Base-by-base conservation (phyloP, 2,113 vertebrate species). In the Verasper variegatus region DNA sequence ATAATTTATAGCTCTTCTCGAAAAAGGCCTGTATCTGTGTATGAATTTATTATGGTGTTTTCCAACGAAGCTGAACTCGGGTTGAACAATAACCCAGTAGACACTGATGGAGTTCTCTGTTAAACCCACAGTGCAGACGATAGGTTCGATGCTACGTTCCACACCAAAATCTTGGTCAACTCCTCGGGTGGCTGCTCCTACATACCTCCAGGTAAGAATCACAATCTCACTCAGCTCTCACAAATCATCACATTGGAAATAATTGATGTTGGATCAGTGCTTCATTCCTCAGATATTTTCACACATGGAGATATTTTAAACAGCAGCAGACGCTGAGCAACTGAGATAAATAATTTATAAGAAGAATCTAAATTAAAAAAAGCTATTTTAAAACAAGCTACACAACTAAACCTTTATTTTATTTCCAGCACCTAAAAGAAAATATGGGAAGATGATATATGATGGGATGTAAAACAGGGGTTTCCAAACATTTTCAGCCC, bases 61-160 rank as follows among this genome's bases (percentile, higher is more conserved):
- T 76, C 12, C 58, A 17, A 26, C 37, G 20, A 24, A 42, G 40
- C 0, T 69, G 69, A 3, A 47, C 26, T 49, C 18, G 15, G 58
- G 40, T 3, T 42, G 11, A 42, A 42, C 11, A 42, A 13, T 42
- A 12, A 42, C 40, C 18, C 15, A 37, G 42, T 40, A 18, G 65
- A 71, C 31, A 31, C 20, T 87, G 26, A 80, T n/a, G 27, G 35
- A 5, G 3, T 65, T 62, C 47, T 24, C 3, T 91, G 49, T 86
- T 64, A 7, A 31, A 31, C 31, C 88, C 92, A 80, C 90, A 99
- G 98, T 88, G 98, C 97, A 18, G 97, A 98, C 64, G 97, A 98
- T 88, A 92, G 95, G 35, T 98, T 98, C 74, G 97, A 98, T 82
- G 96, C 96, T 60, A 97, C 96, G 0, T 98, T 96, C 92, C 96